A percentile compares a stretch with the other conserved stretches of the same genome.
Conservation (phyloP, 1,140 invertebrate species). For the Lethrus apterus region DNA sequence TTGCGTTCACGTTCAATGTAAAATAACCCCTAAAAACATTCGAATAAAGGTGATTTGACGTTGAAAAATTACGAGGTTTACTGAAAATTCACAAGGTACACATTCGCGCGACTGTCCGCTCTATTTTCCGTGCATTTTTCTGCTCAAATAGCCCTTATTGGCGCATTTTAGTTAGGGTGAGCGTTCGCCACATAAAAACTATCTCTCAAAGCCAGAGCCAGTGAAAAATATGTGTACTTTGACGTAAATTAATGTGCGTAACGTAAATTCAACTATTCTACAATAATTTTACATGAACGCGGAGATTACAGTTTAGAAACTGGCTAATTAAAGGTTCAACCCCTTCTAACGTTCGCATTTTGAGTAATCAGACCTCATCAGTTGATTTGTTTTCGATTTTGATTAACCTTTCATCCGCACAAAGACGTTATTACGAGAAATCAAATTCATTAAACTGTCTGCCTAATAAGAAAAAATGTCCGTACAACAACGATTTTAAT, state of each 20-base stretch:
- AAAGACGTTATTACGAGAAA: slow-evolving; percentile 14
- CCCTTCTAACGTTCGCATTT: background rate
- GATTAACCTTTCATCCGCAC: slow-evolving; percentile 25
- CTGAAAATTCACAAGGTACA: slow-evolving; percentile 34
- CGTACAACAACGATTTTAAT: too few relatives aligned
- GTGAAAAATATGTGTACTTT: slow-evolving; percentile 42
- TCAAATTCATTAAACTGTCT: too few relatives aligned
- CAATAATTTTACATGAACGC: slow-evolving; percentile 39
- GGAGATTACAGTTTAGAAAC: slow-evolving; percentile 29
- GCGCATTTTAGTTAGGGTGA: slow-evolving; percentile 20
- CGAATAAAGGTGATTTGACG: slow-evolving; percentile 34
- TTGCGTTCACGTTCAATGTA: slow-evolving; percentile 20
- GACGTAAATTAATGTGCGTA: slow-evolving; percentile 43
- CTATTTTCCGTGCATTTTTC: slow-evolving; percentile 40
- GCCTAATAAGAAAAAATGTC: too few relatives aligned
- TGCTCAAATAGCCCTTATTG: slow-evolving; percentile 33
- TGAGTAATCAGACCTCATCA: slow-evolving; percentile 29
- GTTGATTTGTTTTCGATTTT: slow-evolving; percentile 32
- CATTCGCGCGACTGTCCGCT: slow-evolving; percentile 23
- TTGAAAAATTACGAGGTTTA: slow-evolving; percentile 37
- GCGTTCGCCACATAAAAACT: slow-evolving; percentile 37
- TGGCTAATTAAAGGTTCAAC: slow-evolving; percentile 31
- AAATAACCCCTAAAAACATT: slow-evolving; percentile 34
- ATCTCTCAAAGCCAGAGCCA: slow-evolving; percentile 40
- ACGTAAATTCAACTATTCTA: slow-evolving; percentile 41